Base-by-base conservation (phyloP, 2,113 vertebrate species). In the Jaculus jaculus region DNA sequence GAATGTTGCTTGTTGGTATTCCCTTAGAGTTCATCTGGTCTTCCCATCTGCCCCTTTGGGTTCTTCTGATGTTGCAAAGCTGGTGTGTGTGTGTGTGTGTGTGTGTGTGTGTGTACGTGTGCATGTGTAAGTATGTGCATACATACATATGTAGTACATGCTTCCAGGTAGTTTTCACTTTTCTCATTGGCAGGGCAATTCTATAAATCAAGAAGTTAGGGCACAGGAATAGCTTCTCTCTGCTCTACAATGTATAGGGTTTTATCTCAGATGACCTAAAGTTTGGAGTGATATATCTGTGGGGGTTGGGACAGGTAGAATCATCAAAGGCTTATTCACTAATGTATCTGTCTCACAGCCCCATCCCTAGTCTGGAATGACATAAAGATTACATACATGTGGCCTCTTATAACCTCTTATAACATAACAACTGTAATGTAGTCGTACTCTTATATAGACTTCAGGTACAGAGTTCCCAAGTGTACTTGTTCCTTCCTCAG, bases 201-300 rank as follows among this genome's bases (percentile, higher is more conserved):
- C 54, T 34, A 2, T 84, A 7, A 28, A 37, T 79, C 73, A 61
- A 37, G 24, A 92, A 90, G 26, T 94, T 72, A 90, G n/a, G 34
- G 23, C 37, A 93, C 54, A 17, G 61, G 1, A 24, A 37, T 91
- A n/a, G 30, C 28, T 87, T 88, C 0, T 84, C 68, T 81, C 69
- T 90, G 47, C 23, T 92, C 51, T 66, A 30, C 24, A 20, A 60
- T 72, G 12, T 60, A 54, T 81, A 60, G 54, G n/a, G 69, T 39
- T 37, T 84, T 68, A 88, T 93, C 84, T 84, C 79, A 30, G 18
- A 88, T 84, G 84, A 93, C 30, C 90, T 63, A 17, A 91, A 94
- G 51, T 90, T 92, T 84, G 85, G 65, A 30, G 42, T 71, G 47
- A 74, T 79, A 84, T 47, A 88, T n/a, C n/a, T n/a, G 28, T 20